Percentiles rank a stretch among this genome's conserved stretches.
phyloP scores from a whole-genome alignment of 2,888 invertebrate genomes.

The Zygothrica quintamaculata region DNA sequence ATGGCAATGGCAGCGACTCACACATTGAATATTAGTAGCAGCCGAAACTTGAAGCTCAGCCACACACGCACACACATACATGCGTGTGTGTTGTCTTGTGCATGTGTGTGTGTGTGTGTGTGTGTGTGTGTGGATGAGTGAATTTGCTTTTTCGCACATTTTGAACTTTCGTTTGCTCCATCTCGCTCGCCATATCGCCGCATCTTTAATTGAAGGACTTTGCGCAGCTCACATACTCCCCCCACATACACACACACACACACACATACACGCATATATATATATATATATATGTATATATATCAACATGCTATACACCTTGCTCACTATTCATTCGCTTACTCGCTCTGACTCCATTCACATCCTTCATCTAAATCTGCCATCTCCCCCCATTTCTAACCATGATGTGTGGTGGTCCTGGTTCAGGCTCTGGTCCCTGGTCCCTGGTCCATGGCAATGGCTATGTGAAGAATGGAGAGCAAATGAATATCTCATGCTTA shows the following conservation, averaged over 20 bases:
- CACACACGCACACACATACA: slow-evolving; percentile 21
- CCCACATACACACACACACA: too few species aligned
- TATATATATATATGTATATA: too few species aligned
- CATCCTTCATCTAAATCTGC: too few species aligned
- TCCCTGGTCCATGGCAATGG: slow-evolving; percentile 68
- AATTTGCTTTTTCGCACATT: slow-evolving; percentile 72
- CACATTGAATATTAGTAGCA: slow-evolving; percentile 52
- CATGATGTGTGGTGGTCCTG: slow-evolving; percentile 1
- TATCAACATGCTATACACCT: slow-evolving; percentile 16
- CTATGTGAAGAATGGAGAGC: slow-evolving; percentile 79
- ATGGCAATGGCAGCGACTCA: slow-evolving; percentile 38
- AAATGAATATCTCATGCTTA: slow-evolving; percentile 81
- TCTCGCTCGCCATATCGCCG: slow-evolving; percentile 72
- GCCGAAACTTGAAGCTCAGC: slow-evolving; percentile 50
- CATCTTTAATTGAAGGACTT: slow-evolving; percentile 81
- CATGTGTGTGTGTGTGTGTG: slow-evolving; percentile 21
- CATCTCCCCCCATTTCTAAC: neutral
- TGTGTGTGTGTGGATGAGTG: slow-evolving; percentile 21
- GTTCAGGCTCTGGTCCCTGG: neutral
- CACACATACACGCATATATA: slow-evolving; percentile 13
- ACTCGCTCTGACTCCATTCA: slow-evolving; percentile 63
- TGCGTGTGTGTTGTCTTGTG: slow-evolving; percentile 9
- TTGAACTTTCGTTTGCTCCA: slow-evolving; percentile 78
- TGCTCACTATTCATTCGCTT: slow-evolving; percentile 51
- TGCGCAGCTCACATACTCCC: slow-evolving; percentile 66